Base-by-base conservation (phyloP, 2,797 vertebrate species). In the Philypnodon macrostomus region DNA sequence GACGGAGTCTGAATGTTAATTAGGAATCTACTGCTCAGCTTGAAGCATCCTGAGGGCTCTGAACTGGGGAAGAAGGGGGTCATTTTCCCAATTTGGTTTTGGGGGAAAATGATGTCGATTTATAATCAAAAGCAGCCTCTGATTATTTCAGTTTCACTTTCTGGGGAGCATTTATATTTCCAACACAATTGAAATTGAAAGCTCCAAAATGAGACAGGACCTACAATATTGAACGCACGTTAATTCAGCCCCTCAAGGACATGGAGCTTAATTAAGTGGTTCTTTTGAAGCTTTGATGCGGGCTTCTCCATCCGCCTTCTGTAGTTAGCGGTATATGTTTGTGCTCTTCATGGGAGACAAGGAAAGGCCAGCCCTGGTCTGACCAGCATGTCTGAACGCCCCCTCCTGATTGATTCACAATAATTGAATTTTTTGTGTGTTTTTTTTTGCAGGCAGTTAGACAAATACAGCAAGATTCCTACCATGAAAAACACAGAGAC, bases 401-500 rank as follows among this genome's bases (percentile, higher is more conserved):
- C 47, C 41, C 21, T 66, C 27, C 15, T 47, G 53, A 65, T 67
- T 58, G 45, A 77, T 72, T 70, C 62, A 53, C 27, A 52, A 35
- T 58, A 29, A 53, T 51, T 62, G 62, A 12, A 66, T 38, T 29
- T 30, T 24, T 53, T 2, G 34, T 5, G 51, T 1, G 49, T 33
- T 48, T 54, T n/a, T 18, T 56, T n/a, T 56, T 37, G 73, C 90
- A 98, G 96, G 92, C 90, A 89, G 88, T 83, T 84, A 93, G 96
- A 89, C 93, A 92, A 82, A 86, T 91, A 37, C 82, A 78, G 41
- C 93, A 92, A 87, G 96, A 98, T 78, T 87, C 93, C 48, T 98
- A 97, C 85, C 96, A 97, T 32, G 95, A 98, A 88, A 97, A 98
- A 88, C 90, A 93, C 92, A 92, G 95, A 93, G 93, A 96, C 41